phyloP scores from a whole-genome alignment of 2,888 invertebrate genomes.

The Phengaris alcon region DNA sequence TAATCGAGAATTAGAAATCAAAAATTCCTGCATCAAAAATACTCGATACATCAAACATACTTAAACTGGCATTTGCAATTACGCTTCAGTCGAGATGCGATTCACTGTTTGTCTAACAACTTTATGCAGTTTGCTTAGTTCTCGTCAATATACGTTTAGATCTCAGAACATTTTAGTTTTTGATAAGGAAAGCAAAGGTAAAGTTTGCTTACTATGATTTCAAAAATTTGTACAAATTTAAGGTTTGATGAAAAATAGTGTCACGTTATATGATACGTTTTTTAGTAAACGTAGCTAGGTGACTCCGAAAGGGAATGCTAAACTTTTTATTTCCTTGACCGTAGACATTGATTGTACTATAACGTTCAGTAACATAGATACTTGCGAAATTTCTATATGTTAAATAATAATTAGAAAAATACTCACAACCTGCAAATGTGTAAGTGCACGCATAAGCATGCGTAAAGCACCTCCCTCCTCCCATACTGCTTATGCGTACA shows the following conservation, averaged over 20 bases:
- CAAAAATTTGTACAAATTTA: not conserved
- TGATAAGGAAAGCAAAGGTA: slow-evolving; percentile 16
- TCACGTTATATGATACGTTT: not conserved
- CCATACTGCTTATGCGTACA: too few relatives aligned
- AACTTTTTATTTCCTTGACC: too few relatives aligned
- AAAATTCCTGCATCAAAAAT: not conserved
- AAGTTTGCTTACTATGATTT: not conserved
- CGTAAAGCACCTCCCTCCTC: too few relatives aligned
- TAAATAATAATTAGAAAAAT: too few relatives aligned
- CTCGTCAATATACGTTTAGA: slow-evolving; percentile 16
- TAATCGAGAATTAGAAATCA: not conserved
- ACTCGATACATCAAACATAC: slow-evolving; percentile 33
- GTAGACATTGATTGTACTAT: too few relatives aligned
- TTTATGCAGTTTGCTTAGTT: slow-evolving; percentile 24
- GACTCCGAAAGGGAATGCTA: too few relatives aligned
- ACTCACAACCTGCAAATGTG: too few relatives aligned
- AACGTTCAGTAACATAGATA: too few relatives aligned
- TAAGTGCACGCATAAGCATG: too few relatives aligned
- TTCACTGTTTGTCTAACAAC: slow-evolving; percentile 32
- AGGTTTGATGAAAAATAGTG: not conserved
- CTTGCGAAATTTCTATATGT: too few relatives aligned
- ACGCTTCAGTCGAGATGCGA: slow-evolving; percentile 34
- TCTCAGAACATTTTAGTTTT: slow-evolving; percentile 14
- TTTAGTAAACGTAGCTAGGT: too few relatives aligned
- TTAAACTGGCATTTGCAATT: slow-evolving; percentile 38